phyloP scores from a whole-genome alignment of 2,113 vertebrate genomes.

The Ascaphus truei region DNA sequence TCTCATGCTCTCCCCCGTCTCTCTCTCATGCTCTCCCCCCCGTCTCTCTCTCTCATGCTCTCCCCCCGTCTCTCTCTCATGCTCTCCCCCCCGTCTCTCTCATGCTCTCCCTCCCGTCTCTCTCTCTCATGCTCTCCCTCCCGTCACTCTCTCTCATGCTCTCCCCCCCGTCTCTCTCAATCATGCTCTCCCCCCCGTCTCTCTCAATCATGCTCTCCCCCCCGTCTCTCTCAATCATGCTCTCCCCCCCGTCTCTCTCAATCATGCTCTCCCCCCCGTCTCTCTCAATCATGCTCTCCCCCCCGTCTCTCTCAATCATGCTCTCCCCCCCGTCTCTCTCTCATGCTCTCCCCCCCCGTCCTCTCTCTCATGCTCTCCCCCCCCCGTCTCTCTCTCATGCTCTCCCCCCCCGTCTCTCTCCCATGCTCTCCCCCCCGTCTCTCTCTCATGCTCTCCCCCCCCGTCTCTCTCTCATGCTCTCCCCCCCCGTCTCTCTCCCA shows the following conservation, averaged over 20 bases:
- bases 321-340: not conserved
- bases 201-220: not conserved
- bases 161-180: constrained; percentile 38
- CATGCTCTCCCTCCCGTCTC: constrained; percentile 51
- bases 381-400: not conserved
- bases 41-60: constrained; percentile 54
- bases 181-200: constrained; percentile 51
- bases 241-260: constrained; percentile 34
- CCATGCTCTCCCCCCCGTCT: too few relatives aligned
- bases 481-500: not conserved
- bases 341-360: not conserved
- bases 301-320: too few relatives aligned
- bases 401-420: not conserved
- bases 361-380: constrained; percentile 49
- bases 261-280: not conserved
- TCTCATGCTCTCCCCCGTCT: too few relatives aligned
- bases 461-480: too few relatives aligned
- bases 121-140: not conserved
- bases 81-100: not conserved
- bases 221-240: constrained; percentile 52
- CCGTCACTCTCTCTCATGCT: too few relatives aligned
- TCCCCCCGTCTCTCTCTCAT: too few relatives aligned
- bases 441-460: not conserved
- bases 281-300: constrained; percentile 59
- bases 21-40: not conserved